Percentiles rank a stretch among this genome's conserved stretches.
These are phyloP conservation scores for Branchinecta lynchi DNA, from an alignment of 1,140 invertebrate genomes.

Conservation along the genomic window DNA sequence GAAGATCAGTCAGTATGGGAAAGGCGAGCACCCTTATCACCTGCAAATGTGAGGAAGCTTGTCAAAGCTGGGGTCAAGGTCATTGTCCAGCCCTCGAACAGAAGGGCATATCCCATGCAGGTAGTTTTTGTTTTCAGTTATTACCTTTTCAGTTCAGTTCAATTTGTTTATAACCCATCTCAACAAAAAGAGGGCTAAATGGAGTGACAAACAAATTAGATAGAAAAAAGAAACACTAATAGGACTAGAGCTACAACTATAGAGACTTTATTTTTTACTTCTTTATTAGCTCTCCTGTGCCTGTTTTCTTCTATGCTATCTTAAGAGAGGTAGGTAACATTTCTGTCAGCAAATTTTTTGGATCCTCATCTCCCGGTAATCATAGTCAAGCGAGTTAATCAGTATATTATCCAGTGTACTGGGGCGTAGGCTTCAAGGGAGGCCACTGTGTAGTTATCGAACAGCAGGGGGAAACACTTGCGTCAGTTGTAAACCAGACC, in stretches of 20 bases:
- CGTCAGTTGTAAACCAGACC: too few species aligned
- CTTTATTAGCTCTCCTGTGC: not conserved
- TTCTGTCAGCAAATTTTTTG: too few species aligned
- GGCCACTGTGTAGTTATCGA: too few species aligned
- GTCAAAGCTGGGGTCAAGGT: constrained; percentile 77
- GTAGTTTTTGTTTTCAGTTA: constrained; percentile 29
- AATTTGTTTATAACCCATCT: not conserved
- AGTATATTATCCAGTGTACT: too few species aligned
- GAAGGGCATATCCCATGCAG: constrained; percentile 92
- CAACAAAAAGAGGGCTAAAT: too few species aligned
- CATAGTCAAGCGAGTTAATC: too few species aligned
- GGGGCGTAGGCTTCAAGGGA: too few species aligned
- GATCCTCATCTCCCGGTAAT: too few species aligned
- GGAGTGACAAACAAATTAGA: not conserved
- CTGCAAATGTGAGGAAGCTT: constrained; percentile 72
- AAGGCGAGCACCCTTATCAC: constrained; percentile 80
- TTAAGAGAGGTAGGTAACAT: not conserved
- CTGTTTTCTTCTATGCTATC: not conserved
- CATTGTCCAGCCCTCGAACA: constrained; percentile 93
- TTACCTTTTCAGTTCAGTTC: not conserved
- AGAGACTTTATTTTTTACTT: too few species aligned
- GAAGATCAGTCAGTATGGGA: constrained; percentile 99
- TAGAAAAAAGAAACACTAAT: too few species aligned
- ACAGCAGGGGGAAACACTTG: too few species aligned
- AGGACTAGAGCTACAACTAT: too few species aligned